These are phyloP conservation scores for Lagopus leucura DNA, from an alignment of 2,113 vertebrate genomes.

Conservation along the genomic window DNA sequence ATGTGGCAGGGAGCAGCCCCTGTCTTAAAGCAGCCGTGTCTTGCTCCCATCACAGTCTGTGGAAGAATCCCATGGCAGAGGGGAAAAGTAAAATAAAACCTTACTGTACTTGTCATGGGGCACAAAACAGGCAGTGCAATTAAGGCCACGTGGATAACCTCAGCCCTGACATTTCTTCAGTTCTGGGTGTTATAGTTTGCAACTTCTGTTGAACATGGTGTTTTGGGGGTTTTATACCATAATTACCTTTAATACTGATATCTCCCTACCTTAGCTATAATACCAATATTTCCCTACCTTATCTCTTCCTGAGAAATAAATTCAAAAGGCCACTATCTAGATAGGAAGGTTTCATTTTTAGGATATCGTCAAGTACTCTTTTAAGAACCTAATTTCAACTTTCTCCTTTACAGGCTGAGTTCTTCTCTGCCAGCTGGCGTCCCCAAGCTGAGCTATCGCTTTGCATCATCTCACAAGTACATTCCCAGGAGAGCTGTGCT, in stretches of 20 bases:
- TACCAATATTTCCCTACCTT: background rate
- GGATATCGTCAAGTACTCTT: background rate
- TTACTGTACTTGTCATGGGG: accelerated
- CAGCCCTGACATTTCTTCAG: background rate
- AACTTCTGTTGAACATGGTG: background rate
- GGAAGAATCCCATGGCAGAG: background rate
- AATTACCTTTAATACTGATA: background rate
- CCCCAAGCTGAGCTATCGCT: constrained; percentile 33
- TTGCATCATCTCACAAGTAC: constrained; percentile 79
- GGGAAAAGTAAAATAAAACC: background rate
- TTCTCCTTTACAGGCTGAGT: constrained; percentile 67
- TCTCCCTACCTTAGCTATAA: background rate
- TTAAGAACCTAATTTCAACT: constrained; percentile 15
- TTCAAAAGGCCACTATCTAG: background rate
- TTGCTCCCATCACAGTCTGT: background rate
- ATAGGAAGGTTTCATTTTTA: background rate
- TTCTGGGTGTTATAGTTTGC: background rate
- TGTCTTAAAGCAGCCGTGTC: background rate
- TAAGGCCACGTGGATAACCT: background rate
- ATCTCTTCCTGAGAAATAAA: background rate
- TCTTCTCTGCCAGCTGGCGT: background rate
- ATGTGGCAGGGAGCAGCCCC: background rate
- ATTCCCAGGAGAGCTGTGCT: constrained; percentile 92
- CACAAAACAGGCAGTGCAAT: accelerated
- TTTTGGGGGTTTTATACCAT: background rate